These are phyloP conservation scores for Branchellion lobata DNA, from an alignment of 2,888 invertebrate species.

Conservation along the genomic window DNA sequence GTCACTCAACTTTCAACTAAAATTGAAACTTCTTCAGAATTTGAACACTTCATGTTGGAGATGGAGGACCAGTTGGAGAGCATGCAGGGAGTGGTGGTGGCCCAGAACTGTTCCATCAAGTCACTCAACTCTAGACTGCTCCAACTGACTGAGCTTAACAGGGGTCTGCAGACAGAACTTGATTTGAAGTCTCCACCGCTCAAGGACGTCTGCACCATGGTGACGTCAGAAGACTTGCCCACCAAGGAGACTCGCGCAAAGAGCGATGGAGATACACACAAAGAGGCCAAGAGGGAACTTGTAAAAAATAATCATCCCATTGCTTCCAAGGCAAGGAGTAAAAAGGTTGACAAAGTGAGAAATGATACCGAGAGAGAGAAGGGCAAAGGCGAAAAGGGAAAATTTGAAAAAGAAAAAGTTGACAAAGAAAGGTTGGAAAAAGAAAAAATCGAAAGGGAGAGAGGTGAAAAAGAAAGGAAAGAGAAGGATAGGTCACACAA, in stretches of 20 bases:
- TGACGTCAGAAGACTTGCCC: background rate
- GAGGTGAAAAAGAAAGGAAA: background rate
- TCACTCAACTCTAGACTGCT: background rate
- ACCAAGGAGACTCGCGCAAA: background rate
- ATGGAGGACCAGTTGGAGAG: background rate
- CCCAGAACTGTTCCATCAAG: constrained; percentile 2
- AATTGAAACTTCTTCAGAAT: background rate
- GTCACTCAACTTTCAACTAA: too few species aligned
- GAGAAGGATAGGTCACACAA: background rate
- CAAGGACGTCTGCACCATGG: background rate
- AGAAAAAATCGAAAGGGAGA: background rate
- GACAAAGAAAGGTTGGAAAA: background rate
- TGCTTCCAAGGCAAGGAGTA: background rate
- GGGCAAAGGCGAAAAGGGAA: background rate
- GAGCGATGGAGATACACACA: background rate
- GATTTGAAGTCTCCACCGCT: background rate
- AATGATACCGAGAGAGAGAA: too few species aligned
- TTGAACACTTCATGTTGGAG: background rate
- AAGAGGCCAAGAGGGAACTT: background rate
- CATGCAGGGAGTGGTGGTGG: background rate
- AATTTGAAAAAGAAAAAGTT: background rate
- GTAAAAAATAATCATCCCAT: background rate
- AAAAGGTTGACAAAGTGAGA: too few species aligned
- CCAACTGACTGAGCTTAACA: background rate
- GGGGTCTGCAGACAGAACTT: background rate